Evolutionary conservation across 1,140 invertebrate species (phyloP).

Genomic region (Helicoverpa zea): DNA sequence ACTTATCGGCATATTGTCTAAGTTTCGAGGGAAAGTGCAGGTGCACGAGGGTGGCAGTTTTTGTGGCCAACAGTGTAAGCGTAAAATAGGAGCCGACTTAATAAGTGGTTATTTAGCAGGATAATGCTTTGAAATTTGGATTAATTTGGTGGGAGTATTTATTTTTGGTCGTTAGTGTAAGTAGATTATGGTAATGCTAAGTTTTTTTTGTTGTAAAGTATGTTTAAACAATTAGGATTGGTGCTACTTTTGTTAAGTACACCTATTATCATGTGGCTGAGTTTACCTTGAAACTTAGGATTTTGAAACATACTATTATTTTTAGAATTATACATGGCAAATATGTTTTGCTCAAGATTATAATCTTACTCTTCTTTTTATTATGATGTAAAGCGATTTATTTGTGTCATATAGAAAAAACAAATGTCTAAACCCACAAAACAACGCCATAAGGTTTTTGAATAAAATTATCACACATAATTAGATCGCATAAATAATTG

Average conservation of each 20-base stretch:
- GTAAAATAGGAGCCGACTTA: constrained; percentile 78
- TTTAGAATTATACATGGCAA: too few species aligned
- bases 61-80: constrained; percentile 70
- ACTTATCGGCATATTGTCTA: constrained; percentile 66
- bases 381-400: too few species aligned
- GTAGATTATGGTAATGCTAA: constrained; percentile 53
- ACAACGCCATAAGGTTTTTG: constrained; percentile 59
- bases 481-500: constrained; percentile 58
- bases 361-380: too few species aligned
- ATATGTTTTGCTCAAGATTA: too few species aligned
- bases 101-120: constrained; percentile 79
- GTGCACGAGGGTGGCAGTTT: constrained; percentile 75
- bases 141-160: constrained; percentile 46
- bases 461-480: constrained; percentile 60
- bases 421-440: not conserved
- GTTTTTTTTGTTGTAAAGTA: not conserved
- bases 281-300: too few species aligned
- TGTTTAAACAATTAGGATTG: constrained; percentile 9
- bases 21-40: constrained; percentile 77
- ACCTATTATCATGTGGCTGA: too few species aligned
- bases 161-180: constrained; percentile 52
- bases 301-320: too few species aligned
- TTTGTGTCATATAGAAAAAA: too few species aligned
- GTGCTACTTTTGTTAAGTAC: not conserved
- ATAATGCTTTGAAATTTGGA: constrained; percentile 60